These are phyloP conservation scores for Aselliscus stoliczkanus DNA, from an alignment of 2,797 vertebrate species.

Conservation along the genomic window DNA sequence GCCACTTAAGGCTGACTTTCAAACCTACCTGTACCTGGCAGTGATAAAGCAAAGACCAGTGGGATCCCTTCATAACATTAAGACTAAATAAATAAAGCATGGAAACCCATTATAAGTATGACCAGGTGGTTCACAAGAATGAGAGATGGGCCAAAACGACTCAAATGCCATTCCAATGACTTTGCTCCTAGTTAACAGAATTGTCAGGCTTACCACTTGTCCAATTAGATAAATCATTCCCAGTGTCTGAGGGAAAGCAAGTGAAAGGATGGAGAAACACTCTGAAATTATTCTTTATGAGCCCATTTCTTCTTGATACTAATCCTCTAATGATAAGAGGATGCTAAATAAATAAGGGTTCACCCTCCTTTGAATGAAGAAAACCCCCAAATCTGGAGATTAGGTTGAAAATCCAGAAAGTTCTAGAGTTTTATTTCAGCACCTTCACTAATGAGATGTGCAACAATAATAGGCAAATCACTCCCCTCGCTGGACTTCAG, in stretches of 20 bases:
- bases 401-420: background rate
- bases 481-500: background rate
- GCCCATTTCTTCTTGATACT: background rate
- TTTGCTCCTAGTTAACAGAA: background rate
- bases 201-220: background rate
- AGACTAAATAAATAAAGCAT: background rate
- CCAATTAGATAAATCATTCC: background rate
- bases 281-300: background rate
- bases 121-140: background rate
- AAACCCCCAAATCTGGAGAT: background rate
- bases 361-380: background rate
- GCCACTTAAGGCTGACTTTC: background rate
- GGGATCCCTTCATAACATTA: background rate
- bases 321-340: background rate
- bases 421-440: background rate
- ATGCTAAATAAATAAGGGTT: background rate
- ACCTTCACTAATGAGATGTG: background rate
- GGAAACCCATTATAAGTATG: background rate
- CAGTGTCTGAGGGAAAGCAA: background rate
- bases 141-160: background rate
- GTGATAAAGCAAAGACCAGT: background rate
- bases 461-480: background rate
- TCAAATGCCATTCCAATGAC: background rate
- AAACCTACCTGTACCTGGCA: rapidly evolving
- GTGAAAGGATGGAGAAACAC: background rate